Evolutionary conservation across 2,888 invertebrate species (phyloP).

Genomic region (Perdita meconis): DNA sequence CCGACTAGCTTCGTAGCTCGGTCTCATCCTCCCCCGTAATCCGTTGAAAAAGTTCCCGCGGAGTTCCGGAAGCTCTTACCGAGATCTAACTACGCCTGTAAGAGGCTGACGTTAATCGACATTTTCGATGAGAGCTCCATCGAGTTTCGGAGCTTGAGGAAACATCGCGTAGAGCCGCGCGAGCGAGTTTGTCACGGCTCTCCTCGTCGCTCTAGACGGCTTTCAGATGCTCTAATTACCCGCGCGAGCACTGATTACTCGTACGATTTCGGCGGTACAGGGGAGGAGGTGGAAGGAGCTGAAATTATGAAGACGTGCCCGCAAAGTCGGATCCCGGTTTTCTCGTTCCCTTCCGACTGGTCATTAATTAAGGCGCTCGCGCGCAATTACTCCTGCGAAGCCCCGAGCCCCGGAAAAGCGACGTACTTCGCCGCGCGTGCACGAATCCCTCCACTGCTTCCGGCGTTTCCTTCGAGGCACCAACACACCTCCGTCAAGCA

Average conservation of each 20-base stretch:
- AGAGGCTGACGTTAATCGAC: too few species aligned
- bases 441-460: slow-evolving; percentile 50
- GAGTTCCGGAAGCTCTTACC: too few species aligned
- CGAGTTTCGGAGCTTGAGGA: too few species aligned
- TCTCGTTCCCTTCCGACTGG: slow-evolving; percentile 36
- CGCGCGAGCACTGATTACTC: slow-evolving; percentile 42
- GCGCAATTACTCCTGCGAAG: slow-evolving; percentile 56
- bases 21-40: too few species aligned
- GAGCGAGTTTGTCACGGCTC: background rate
- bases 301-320: slow-evolving; percentile 54
- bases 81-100: too few species aligned
- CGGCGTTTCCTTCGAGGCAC: slow-evolving; percentile 27
- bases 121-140: too few species aligned
- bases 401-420: slow-evolving; percentile 22
- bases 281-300: too few species aligned
- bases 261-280: slow-evolving; percentile 28
- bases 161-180: background rate
- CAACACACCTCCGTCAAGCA: slow-evolving; percentile 10
- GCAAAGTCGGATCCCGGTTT: slow-evolving; percentile 25
- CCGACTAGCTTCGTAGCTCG: too few species aligned
- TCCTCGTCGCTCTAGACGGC: background rate
- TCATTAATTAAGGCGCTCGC: slow-evolving; percentile 59
- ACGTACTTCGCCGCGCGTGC: slow-evolving; percentile 25
- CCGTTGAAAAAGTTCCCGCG: too few species aligned
- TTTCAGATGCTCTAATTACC: slow-evolving; percentile 30